Evolutionary conservation across 2,888 invertebrate species (phyloP), one percentile per base, ranked within the genome.

Genomic region (Himalopsyche tibetana): DNA sequence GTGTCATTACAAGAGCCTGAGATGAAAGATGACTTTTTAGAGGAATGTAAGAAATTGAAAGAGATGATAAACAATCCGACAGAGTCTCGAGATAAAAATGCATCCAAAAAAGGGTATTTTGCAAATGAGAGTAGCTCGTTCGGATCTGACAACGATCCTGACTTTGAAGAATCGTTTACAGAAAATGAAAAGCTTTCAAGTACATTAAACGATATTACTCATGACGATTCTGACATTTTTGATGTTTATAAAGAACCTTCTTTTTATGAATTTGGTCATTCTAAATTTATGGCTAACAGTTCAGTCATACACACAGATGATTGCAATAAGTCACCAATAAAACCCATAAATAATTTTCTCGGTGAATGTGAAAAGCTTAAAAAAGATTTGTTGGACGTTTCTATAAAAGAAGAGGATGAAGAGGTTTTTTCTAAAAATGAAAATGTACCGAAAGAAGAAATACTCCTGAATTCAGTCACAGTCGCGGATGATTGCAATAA

Each of bases 331-430:
- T 82, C 89, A 11, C 88, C 90, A 83, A 85, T 89, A 17, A 85
- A 82, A 85, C 51, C 82, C 5, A 89, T 89, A 63, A 36, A 45
- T 40, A 92, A 92, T 88, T 93, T 91, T 89, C 90, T 93, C 89
- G 90, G 90, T 36, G 93, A 93, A 89, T 93, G 93, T 90, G 88
- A 90, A 86, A 92, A 91, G 87, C 89, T 93, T 4, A 93, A 92
- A 89, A 91, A 91, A 1, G 90, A 40, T 45, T 38, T 86, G 40
- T 55, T 79, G 19, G 80, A 56, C 5, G 56, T 80, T 80, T 42
- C 42, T 42, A 80, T 42, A 80, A 36, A 80, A 28, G 55, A 84
- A 84, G 56, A 84, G 1, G 84, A 86, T 42, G 84, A 84, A 82
- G 86, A 81, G 28, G 74, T 40, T 42, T 36, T 82, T 6, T 69